A percentile compares a stretch with the other conserved stretches of the same genome.
Conservation (phyloP, 1,140 invertebrate species). For the Orchesella cincta region DNA sequence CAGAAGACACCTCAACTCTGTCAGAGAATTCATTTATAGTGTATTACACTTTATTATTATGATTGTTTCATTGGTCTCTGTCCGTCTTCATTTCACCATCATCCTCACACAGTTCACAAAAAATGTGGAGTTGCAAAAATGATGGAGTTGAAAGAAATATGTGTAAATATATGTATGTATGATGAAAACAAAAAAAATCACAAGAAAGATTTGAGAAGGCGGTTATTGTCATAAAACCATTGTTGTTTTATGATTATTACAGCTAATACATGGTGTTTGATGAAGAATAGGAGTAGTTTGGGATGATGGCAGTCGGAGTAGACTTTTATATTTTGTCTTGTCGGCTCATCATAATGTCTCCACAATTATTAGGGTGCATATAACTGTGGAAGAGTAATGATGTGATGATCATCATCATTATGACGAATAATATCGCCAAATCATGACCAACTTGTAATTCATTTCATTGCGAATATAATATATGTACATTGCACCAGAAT, state of each 20-base stretch:
- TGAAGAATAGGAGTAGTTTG: neutral
- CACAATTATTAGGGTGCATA: neutral
- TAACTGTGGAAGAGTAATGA: neutral
- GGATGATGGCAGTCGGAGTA: neutral
- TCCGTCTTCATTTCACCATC: no score
- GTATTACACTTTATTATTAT: no score
- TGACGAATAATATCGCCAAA: slow-evolving; percentile 14
- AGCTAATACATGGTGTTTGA: neutral
- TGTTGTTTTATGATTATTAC: slow-evolving; percentile 22
- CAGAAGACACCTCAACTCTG: no score
- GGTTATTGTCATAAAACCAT: neutral
- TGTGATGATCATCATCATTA: slow-evolving; percentile 18
- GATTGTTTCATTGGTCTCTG: no score
- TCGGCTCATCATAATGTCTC: neutral
- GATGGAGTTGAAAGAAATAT: no score
- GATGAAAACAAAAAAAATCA: slow-evolving; percentile 14
- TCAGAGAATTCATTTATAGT: no score
- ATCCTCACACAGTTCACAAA: no score
- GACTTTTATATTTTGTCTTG: neutral
- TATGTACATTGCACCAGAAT: neutral
- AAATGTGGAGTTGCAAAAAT: no score
- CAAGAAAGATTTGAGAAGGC: slow-evolving; percentile 4
- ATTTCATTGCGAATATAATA: neutral
- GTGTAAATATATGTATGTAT: no score
- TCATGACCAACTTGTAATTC: slow-evolving; percentile 24